phyloP scores from a whole-genome alignment of 2,113 vertebrate species.

The Aramus guarauna region DNA sequence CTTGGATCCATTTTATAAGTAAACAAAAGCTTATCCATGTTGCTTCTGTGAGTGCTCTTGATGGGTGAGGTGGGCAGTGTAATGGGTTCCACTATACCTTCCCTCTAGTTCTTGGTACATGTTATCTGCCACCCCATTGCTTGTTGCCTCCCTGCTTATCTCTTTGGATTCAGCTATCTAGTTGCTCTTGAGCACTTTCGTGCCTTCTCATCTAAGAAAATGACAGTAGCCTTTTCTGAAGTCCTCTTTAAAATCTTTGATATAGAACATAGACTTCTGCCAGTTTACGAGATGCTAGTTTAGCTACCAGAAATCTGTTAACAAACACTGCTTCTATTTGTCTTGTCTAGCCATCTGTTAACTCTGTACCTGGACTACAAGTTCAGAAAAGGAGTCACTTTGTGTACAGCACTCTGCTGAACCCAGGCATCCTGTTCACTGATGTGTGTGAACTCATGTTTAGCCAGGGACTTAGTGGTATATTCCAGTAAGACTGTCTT shows the following conservation, averaged over 20 bases:
- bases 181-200: not conserved
- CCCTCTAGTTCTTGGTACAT: not conserved
- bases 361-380: not conserved
- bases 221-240: not conserved
- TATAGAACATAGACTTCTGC: not conserved
- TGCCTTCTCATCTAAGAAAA: not conserved
- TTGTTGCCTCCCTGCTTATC: not conserved
- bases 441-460: not conserved
- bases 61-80: not conserved
- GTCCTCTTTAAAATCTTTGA: not conserved
- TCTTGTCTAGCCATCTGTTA: not conserved
- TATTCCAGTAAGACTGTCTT: not conserved
- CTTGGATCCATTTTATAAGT: rapidly evolving
- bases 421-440: not conserved
- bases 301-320: not conserved
- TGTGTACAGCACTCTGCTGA: not conserved
- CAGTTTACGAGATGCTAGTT: not conserved
- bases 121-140: not conserved
- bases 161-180: not conserved
- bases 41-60: not conserved
- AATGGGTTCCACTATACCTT: not conserved
- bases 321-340: not conserved
- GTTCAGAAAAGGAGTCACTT: not conserved
- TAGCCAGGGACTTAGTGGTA: not conserved
- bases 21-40: not conserved